Evolutionary conservation across 2,797 vertebrate species (phyloP).

Genomic region (Cephalopachus bancanus): DNA sequence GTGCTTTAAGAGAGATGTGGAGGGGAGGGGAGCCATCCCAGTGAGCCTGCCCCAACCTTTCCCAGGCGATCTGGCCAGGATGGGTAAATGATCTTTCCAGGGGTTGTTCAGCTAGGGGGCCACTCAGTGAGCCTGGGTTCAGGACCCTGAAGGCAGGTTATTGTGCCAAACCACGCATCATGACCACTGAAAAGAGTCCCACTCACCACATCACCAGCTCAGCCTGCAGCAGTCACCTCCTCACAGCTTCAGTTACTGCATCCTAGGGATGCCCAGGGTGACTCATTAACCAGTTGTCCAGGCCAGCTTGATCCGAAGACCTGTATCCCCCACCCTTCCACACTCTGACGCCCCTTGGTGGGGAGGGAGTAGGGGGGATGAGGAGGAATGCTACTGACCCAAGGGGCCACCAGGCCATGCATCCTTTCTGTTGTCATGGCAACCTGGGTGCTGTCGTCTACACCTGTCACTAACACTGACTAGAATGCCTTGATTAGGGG

Average conservation of each 20-base stretch:
- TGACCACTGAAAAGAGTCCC: neutral
- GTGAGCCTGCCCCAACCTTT: neutral
- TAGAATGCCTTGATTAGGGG: neutral
- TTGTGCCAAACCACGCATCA: neutral
- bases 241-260: neutral
- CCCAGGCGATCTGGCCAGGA: neutral
- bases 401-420: fast-evolving
- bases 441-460: neutral
- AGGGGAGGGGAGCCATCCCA: neutral
- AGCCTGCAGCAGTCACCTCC: neutral
- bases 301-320: neutral
- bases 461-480: neutral
- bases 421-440: neutral
- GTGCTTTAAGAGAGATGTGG: neutral
- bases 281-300: neutral
- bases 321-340: neutral
- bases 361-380: neutral
- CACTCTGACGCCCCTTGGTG: neutral
- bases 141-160: neutral
- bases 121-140: neutral
- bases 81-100: neutral
- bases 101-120: neutral
- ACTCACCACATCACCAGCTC: neutral
- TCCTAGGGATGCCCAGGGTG: neutral
- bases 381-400: neutral